Conservation (phyloP, 2,888 invertebrate genomes). For the Prostheceraeus crozeri region DNA sequence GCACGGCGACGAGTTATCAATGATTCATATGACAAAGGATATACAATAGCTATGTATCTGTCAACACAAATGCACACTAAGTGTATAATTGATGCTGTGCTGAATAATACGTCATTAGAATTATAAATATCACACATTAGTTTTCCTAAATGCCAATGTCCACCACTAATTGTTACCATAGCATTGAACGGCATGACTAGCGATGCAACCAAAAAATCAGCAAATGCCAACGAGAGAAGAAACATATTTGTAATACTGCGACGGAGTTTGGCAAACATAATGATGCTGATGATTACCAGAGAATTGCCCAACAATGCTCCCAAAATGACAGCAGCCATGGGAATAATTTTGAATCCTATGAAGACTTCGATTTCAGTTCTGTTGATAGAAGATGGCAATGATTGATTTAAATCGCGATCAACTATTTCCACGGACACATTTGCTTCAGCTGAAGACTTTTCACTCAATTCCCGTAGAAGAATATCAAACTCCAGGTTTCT, state of each 20-base stretch:
- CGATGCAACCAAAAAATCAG: slow-evolving; percentile 78
- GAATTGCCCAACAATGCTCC: slow-evolving; percentile 70
- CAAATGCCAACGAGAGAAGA: slow-evolving; percentile 84
- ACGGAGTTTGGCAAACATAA: slow-evolving; percentile 71
- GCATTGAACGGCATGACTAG: slow-evolving; percentile 56
- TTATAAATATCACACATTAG: slow-evolving; percentile 89
- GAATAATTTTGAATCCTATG: slow-evolving; percentile 46
- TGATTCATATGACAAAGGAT: slow-evolving; percentile 82
- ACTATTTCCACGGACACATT: too few relatives aligned
- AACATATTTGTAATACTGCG: slow-evolving; percentile 87
- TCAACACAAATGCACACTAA: slow-evolving; percentile 88
- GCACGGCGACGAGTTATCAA: slow-evolving; percentile 79
- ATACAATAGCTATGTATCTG: slow-evolving; percentile 67
- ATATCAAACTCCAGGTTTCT: too few relatives aligned
- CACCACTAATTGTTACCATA: slow-evolving; percentile 56
- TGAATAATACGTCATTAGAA: slow-evolving; percentile 84
- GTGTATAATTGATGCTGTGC: slow-evolving; percentile 75
- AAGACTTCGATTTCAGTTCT: too few relatives aligned
- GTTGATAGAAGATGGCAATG: too few relatives aligned
- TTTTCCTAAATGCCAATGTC: slow-evolving; percentile 77
- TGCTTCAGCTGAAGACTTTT: too few relatives aligned
- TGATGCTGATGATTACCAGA: slow-evolving; percentile 77
- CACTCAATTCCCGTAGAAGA: too few relatives aligned
- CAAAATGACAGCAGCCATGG: slow-evolving; percentile 74
- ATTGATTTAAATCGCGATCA: too few relatives aligned